Conservation (phyloP, 2,113 vertebrate species). For the Microcebus murinus region DNA sequence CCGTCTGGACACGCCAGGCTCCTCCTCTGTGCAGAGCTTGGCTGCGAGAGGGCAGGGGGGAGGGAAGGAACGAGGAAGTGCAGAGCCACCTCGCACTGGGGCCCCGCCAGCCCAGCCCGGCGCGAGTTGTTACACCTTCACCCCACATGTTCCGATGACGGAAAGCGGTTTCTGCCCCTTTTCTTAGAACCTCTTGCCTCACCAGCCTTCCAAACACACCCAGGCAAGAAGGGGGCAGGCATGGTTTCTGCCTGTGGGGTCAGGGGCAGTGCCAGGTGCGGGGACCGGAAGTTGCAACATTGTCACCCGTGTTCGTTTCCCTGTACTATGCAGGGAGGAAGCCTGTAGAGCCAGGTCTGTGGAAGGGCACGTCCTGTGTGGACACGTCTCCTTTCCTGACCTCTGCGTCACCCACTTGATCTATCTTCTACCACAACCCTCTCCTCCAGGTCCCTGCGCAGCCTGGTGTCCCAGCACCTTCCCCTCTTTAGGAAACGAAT, state of each 20-base stretch:
- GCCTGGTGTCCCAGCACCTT: neutral
- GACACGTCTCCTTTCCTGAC: slow-evolving; percentile 41
- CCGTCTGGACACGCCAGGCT: accelerated
- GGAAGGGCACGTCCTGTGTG: neutral
- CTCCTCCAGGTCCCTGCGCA: neutral
- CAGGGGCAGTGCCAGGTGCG: neutral
- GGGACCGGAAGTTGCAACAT: neutral
- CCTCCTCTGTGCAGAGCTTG: neutral
- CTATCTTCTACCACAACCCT: neutral
- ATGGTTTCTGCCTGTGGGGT: neutral
- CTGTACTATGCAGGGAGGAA: neutral
- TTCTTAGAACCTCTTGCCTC: neutral
- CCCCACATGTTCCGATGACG: neutral
- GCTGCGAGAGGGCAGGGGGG: neutral
- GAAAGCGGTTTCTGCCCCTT: neutral
- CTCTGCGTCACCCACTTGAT: neutral
- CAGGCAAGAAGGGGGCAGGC: too few species aligned
- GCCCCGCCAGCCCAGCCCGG: neutral
- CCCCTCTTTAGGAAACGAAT: neutral
- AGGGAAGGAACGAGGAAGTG: accelerated
- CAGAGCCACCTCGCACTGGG: neutral
- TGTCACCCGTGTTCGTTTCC: slow-evolving; percentile 23
- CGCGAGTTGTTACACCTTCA: neutral
- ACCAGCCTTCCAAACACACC: neutral
- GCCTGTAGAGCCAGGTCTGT: neutral